phyloP scores from a whole-genome alignment of 2,888 invertebrate genomes.

The Erebia palarica region DNA sequence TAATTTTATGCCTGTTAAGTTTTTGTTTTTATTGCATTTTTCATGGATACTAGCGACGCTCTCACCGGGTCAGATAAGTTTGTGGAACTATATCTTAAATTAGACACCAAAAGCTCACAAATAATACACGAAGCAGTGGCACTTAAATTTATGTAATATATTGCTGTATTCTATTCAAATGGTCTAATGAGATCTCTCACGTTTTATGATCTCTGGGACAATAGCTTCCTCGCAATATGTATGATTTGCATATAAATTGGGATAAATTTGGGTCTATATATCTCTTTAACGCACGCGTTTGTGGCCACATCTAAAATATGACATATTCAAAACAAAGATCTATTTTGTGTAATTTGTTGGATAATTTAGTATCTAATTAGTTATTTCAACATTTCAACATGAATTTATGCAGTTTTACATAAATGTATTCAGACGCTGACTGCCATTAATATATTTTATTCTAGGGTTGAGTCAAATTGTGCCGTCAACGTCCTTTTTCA shows the following conservation, averaged over 20 bases:
- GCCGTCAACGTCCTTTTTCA: too few relatives aligned
- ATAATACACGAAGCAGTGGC: slow-evolving; percentile 3
- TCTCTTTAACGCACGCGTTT: not conserved
- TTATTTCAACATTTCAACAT: not conserved
- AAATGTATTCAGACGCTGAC: too few relatives aligned
- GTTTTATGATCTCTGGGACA: slow-evolving; percentile 32
- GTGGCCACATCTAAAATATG: slow-evolving; percentile 9
- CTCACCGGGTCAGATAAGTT: not conserved
- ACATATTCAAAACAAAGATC: not conserved
- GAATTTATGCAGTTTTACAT: too few relatives aligned
- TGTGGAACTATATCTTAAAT: not conserved
- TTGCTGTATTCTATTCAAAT: slow-evolving; percentile 9
- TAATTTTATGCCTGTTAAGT: too few relatives aligned
- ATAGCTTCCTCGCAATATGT: slow-evolving; percentile 29
- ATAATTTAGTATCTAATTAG: not conserved
- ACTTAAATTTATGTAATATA: not conserved
- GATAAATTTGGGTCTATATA: slow-evolving; percentile 19
- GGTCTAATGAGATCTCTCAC: slow-evolving; percentile 27
- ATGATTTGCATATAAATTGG: slow-evolving; percentile 39
- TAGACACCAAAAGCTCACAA: slow-evolving; percentile 21
- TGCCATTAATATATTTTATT: too few relatives aligned
- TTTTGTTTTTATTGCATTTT: too few relatives aligned
- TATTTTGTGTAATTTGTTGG: not conserved
- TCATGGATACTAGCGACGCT: too few relatives aligned
- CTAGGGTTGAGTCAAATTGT: too few relatives aligned